phyloP scores from a whole-genome alignment of 2,888 invertebrate species.

The Sisyra terminalis region DNA sequence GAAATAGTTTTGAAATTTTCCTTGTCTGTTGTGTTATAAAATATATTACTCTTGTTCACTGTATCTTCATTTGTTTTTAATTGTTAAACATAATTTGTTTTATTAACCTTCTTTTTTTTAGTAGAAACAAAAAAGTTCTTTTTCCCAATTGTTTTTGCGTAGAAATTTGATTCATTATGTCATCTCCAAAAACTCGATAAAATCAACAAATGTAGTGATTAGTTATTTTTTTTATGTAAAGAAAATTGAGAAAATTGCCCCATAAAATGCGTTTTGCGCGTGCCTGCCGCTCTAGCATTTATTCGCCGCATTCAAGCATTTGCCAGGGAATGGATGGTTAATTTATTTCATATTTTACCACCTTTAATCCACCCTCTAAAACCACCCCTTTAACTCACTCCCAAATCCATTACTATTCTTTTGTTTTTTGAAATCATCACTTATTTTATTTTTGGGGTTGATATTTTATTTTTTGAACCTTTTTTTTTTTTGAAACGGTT shows the following conservation, averaged over 20 bases:
- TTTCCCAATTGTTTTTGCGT: too few relatives aligned
- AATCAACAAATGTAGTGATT: too few relatives aligned
- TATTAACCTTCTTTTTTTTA: too few relatives aligned
- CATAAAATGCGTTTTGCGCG: conserved; percentile 5
- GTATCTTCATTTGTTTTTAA: too few relatives aligned
- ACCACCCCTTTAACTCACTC: conserved; percentile 11
- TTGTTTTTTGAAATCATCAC: neutral
- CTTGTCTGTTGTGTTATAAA: too few relatives aligned
- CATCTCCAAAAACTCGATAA: neutral
- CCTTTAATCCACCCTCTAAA: too few relatives aligned
- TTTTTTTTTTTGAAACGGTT: neutral
- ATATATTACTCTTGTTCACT: too few relatives aligned
- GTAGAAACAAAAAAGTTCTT: too few relatives aligned
- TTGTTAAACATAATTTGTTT: too few relatives aligned
- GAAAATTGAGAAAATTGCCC: too few relatives aligned
- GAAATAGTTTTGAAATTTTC: too few relatives aligned
- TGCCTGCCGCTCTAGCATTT: conserved; percentile 9
- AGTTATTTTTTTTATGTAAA: too few relatives aligned
- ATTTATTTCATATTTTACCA: conserved; percentile 24
- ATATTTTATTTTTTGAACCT: neutral
- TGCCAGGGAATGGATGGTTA: conserved; percentile 42
- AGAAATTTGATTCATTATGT: neutral
- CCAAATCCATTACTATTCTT: neutral
- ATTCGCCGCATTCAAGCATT: conserved; percentile 39
- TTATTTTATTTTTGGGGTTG: neutral